Evolutionary conservation across 37 sponge, comb jelly and placozoan species (phyloP).

Genomic region (Spongia lamella): DNA sequence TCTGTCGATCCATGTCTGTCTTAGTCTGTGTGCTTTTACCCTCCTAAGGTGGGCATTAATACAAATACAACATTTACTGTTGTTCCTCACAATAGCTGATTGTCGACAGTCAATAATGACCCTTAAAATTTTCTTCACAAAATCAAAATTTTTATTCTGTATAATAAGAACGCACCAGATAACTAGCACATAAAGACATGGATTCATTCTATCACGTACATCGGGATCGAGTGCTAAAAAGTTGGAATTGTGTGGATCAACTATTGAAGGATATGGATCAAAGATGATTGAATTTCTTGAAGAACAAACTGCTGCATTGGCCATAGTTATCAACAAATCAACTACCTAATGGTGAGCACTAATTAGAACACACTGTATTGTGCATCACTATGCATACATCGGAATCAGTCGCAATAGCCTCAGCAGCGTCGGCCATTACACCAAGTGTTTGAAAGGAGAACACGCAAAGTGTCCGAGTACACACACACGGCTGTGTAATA

Average conservation of each 20-base stretch:
- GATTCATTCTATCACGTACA: slow-evolving; percentile 19
- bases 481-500: slow-evolving; percentile 72
- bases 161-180: neutral
- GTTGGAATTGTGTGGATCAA: slow-evolving; percentile 58
- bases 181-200: neutral
- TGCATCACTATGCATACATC: slow-evolving; percentile 36
- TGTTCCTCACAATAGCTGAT: slow-evolving; percentile 8
- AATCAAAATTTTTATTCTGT: slow-evolving; percentile 50
- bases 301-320: slow-evolving; percentile 68
- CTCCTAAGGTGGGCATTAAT: slow-evolving; percentile 6
- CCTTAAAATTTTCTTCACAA: slow-evolving; percentile 34
- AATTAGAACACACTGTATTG: slow-evolving; percentile 1
- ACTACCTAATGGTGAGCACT: slow-evolving; percentile 49
- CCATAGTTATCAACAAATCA: slow-evolving; percentile 83
- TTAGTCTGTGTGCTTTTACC: slow-evolving; percentile 27
- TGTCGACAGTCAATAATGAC: slow-evolving; percentile 29
- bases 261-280: slow-evolving; percentile 79
- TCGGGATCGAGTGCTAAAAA: slow-evolving; percentile 64
- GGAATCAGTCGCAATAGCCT: slow-evolving; percentile 68
- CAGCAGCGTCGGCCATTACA: slow-evolving; percentile 89
- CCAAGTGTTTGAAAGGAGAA: slow-evolving; percentile 87
- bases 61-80: neutral
- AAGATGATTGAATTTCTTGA: slow-evolving; percentile 42
- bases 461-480: slow-evolving; percentile 77
- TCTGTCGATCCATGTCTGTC: slow-evolving; percentile 23